Evolutionary conservation across 2,797 vertebrate species (phyloP), one percentile per base, ranked within the genome.

Genomic region (Sebastolobus alascanus): DNA sequence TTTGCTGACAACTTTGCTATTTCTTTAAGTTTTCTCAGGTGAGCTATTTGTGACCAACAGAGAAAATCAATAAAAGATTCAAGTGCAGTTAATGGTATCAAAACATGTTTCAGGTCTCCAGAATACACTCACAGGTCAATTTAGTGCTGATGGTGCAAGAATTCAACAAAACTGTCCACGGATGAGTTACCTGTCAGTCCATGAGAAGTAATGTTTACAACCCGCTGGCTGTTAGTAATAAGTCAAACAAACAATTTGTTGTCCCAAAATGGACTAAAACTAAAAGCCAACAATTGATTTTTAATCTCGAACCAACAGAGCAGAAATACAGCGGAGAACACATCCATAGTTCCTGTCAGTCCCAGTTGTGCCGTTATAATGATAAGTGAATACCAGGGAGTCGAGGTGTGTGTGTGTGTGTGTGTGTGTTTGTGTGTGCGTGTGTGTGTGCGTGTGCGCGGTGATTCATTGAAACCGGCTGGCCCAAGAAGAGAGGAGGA

Each of bases 391-490:
- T 43, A 73, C 43, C 33, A 68, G 18, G 60, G 33, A 64, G n/a
- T n/a, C 8, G 29, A 58, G 50, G 65, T 56, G 35, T 72, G 33
- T 66, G 63, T 64, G 61, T 63, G 50, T 67, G 63, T 74, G 54
- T 43, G 18, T 58, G 46, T 37, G 65, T 58, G 10, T 18, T 10
- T 69, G 56, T 65, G 60, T 66, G 38, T 70, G 35, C 43, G 60
- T 67, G 66, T 59, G 58, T 75, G 63, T 58, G 55, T 60, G 27
- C 33, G 55, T 29, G 61, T 68, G 13, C 58, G 29, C n/a, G 52
- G 58, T 82, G 82, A 77, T 66, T 85, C 79, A 83, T 54, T 78
- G 56, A 65, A 83, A 58, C 68, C 56, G 46, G 35, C 82, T 70
- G 68, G 75, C 69, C 58, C 14, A 20, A 59, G 76, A 80, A 82